These are phyloP conservation scores for Agrotis segetum DNA, from an alignment of 2,888 invertebrate genomes.

Conservation along the genomic window DNA sequence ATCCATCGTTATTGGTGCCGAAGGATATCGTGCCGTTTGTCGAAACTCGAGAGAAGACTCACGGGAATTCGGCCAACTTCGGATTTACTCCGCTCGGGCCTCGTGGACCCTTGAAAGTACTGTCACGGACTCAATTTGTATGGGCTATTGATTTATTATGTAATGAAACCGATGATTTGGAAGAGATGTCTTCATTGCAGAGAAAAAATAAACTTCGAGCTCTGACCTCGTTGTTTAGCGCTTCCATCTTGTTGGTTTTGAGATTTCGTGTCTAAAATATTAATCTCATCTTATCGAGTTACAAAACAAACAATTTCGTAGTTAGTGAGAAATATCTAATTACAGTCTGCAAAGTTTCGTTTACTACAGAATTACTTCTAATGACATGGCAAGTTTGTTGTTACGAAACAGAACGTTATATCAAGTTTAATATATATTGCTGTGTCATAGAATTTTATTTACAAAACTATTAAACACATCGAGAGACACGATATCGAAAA, in stretches of 20 bases:
- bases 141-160: constrained; percentile 22
- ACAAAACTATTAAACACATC: constrained; percentile 34
- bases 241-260: background rate
- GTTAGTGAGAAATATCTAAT: constrained; percentile 11
- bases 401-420: constrained; percentile 6
- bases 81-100: constrained; percentile 76
- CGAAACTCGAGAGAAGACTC: constrained; percentile 77
- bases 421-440: constrained; percentile 13
- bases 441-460: constrained; percentile 24
- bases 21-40: constrained; percentile 65
- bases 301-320: constrained; percentile 1
- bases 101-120: constrained; percentile 71
- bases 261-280: background rate
- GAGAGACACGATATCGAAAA: constrained; percentile 37
- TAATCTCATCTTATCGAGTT: constrained; percentile 5
- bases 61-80: constrained; percentile 76
- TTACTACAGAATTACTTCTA: constrained; percentile 8
- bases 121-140: constrained; percentile 51
- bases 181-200: background rate
- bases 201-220: background rate
- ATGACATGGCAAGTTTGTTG: constrained; percentile 12
- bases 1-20: constrained; percentile 59
- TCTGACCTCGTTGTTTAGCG: background rate
- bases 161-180: background rate
- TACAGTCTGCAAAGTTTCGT: constrained; percentile 21